phyloP scores from a whole-genome alignment of 1,140 invertebrate genomes.

The Campoletis sonorensis region DNA sequence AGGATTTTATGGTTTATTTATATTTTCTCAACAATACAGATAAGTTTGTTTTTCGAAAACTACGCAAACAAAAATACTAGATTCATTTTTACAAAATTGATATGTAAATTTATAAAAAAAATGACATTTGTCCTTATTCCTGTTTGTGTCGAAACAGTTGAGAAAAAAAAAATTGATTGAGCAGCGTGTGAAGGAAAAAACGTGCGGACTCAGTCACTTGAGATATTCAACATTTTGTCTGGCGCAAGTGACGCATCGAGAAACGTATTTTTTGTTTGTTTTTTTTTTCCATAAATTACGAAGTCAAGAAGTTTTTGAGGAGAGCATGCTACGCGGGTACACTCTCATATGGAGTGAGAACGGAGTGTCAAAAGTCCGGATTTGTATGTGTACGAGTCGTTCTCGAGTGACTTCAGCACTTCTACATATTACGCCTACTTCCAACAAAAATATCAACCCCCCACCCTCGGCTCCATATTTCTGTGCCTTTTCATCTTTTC shows the following conservation, averaged over 20 bases:
- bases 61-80: too few relatives aligned
- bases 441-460: conserved; percentile 5
- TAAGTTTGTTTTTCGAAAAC: too few relatives aligned
- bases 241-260: conserved; percentile 1
- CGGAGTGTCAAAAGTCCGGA: conserved; percentile 14
- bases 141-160: background rate
- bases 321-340: background rate
- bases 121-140: background rate
- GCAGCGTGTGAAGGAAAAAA: background rate
- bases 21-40: too few relatives aligned
- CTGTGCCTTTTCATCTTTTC: conserved; percentile 31
- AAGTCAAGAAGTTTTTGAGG: conserved; percentile 28
- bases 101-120: background rate
- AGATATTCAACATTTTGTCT: conserved; percentile 5
- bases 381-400: background rate
- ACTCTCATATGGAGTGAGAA: background rate
- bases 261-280: background rate
- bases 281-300: conserved; percentile 33
- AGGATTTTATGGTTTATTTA: too few relatives aligned
- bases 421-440: conserved; percentile 13
- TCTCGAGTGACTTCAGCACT: conserved; percentile 37
- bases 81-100: too few relatives aligned
- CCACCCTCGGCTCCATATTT: background rate
- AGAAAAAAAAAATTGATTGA: background rate
- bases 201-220: background rate